phyloP scores from a whole-genome alignment of 2,113 vertebrate species.

The Dissostichus mawsoni region DNA sequence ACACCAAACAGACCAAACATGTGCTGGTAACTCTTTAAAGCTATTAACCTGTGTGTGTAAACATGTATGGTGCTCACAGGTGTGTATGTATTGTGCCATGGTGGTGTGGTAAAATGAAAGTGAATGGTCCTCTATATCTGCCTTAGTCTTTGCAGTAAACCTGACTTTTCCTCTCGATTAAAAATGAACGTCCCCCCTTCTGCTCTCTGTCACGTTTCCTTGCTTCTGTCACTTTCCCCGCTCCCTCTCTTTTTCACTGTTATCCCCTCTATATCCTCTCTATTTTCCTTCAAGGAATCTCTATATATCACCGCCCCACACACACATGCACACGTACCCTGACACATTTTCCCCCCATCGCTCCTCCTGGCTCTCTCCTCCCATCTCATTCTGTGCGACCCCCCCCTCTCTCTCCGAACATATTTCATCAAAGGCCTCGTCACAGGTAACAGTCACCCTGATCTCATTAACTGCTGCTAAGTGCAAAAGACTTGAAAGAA shows the following conservation, averaged over 20 bases:
- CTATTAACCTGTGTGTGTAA: not conserved
- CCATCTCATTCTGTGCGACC: slow-evolving; percentile 58
- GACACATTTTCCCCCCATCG: slow-evolving; percentile 14
- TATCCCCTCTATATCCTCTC: slow-evolving; percentile 49
- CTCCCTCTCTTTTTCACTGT: slow-evolving; percentile 40
- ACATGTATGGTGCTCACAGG: slow-evolving; percentile 5
- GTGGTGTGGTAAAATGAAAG: not conserved
- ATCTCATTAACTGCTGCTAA: slow-evolving; percentile 79
- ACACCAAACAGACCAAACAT: slow-evolving; percentile 41
- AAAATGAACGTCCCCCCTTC: slow-evolving; percentile 68
- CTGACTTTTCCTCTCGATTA: slow-evolving; percentile 67
- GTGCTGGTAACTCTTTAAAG: not conserved
- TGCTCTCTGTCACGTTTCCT: slow-evolving; percentile 66
- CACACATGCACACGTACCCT: not conserved
- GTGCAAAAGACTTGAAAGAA: slow-evolving; percentile 61
- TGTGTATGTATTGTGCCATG: slow-evolving; percentile 22
- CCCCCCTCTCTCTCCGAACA: slow-evolving; percentile 63
- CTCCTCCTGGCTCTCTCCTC: slow-evolving; percentile 38
- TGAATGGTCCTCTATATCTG: slow-evolving; percentile 50
- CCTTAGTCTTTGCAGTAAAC: slow-evolving; percentile 27
- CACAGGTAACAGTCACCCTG: slow-evolving; percentile 72
- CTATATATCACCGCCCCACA: slow-evolving; percentile 42
- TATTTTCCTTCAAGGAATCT: slow-evolving; percentile 63
- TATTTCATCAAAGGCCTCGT: slow-evolving; percentile 75
- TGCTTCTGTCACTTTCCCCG: slow-evolving; percentile 9